Percentiles rank a stretch among this genome's conserved stretches.
These are phyloP conservation scores for Nicator chloris DNA, from an alignment of 2,113 vertebrate genomes.

Conservation along the genomic window DNA sequence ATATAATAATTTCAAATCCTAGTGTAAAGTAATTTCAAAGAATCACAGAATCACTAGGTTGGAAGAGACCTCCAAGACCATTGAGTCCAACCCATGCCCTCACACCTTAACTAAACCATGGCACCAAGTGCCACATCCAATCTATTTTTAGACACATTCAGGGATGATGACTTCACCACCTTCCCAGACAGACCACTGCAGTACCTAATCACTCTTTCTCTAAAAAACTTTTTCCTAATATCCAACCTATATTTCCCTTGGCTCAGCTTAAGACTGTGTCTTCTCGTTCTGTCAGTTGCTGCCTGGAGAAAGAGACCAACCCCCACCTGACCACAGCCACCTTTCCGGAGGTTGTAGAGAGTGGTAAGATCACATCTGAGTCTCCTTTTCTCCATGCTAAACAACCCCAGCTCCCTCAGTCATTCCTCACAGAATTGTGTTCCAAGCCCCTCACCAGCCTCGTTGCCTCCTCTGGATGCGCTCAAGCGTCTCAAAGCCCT, in stretches of 20 bases:
- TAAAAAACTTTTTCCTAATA: background rate
- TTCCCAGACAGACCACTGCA: rapidly evolving
- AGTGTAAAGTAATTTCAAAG: background rate
- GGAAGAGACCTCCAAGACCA: background rate
- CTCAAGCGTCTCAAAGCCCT: rapidly evolving
- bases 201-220: background rate
- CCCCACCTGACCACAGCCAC: background rate
- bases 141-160: background rate
- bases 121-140: background rate
- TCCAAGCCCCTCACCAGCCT: too few relatives aligned
- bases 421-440: background rate
- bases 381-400: background rate
- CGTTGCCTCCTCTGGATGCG: rapidly evolving
- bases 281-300: background rate
- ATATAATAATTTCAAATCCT: background rate
- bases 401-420: background rate
- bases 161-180: background rate
- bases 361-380: background rate
- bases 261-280: rapidly evolving
- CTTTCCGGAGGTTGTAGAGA: background rate
- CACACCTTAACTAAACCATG: background rate
- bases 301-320: background rate
- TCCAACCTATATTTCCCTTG: background rate
- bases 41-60: background rate
- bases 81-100: rapidly evolving